phyloP scores from a whole-genome alignment of 2,113 vertebrate species.

The Clarias macrocephalus region DNA sequence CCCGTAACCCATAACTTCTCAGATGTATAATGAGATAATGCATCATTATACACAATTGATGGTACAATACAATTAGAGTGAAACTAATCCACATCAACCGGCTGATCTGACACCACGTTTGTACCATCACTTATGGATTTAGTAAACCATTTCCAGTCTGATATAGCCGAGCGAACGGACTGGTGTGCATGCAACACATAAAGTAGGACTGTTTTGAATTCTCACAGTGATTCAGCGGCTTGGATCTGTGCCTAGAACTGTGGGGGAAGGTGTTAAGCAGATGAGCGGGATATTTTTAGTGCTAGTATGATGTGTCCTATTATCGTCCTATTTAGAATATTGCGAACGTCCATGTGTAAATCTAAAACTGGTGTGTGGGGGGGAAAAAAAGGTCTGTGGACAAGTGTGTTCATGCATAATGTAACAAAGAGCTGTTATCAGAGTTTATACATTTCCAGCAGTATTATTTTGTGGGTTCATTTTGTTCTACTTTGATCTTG shows the following conservation, averaged over 20 bases:
- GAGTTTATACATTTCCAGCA: not conserved
- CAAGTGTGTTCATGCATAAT: not conserved
- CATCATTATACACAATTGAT: not conserved
- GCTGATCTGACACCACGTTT: not conserved
- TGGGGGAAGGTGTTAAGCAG: not conserved
- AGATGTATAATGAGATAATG: too few species aligned
- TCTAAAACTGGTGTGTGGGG: not conserved
- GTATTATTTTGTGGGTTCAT: not conserved
- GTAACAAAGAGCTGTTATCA: not conserved
- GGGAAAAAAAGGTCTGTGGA: not conserved
- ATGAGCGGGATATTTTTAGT: constrained; percentile 21
- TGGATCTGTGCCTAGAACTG: constrained; percentile 18
- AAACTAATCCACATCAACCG: not conserved
- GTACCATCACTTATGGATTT: not conserved
- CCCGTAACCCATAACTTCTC: too few species aligned
- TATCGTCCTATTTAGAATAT: not conserved
- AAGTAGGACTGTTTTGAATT: not conserved
- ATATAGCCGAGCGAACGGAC: not conserved
- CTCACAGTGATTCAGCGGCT: not conserved
- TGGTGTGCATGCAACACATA: not conserved
- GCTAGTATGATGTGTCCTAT: not conserved
- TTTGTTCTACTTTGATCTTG: not conserved
- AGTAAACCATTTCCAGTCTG: not conserved
- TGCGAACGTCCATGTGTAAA: not conserved
- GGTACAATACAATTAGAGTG: not conserved